Evolutionary conservation across 2,113 vertebrate genomes (phyloP).

Genomic region (Phrynocephalus versicolor): DNA sequence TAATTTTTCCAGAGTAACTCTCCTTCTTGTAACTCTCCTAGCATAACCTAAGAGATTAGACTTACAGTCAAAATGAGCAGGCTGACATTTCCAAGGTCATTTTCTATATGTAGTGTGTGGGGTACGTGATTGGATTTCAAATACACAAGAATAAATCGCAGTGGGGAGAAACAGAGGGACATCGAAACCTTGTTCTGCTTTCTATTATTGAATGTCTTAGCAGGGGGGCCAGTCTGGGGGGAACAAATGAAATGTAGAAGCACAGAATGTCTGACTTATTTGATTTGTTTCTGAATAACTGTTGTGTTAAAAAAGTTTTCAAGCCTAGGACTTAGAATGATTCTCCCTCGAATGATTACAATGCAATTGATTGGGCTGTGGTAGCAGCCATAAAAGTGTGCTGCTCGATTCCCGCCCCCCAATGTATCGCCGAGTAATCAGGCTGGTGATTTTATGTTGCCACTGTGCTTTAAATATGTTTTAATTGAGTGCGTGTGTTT

Average conservation of each 20-base stretch:
- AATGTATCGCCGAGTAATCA: conserved; percentile 19
- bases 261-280: conserved; percentile 58
- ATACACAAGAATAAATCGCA: conserved; percentile 65
- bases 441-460: neutral
- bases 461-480: neutral
- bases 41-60: conserved; percentile 63
- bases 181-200: conserved; percentile 67
- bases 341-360: conserved; percentile 59
- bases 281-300: conserved; percentile 70
- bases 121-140: conserved; percentile 68
- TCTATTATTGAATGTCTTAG: conserved; percentile 71
- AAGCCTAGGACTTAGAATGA: conserved; percentile 47
- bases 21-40: conserved; percentile 59
- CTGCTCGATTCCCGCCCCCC: conserved; percentile 30
- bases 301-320: conserved; percentile 73
- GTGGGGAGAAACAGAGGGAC: conserved; percentile 63
- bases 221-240: conserved; percentile 62
- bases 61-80: conserved; percentile 70
- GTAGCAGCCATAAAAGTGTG: conserved; percentile 54
- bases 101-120: conserved; percentile 68
- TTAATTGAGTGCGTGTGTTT: neutral
- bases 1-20: conserved; percentile 63
- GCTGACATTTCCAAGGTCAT: conserved; percentile 73
- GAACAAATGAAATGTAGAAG: conserved; percentile 60
- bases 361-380: conserved; percentile 63